phyloP scores from a whole-genome alignment of 2,888 invertebrate genomes.

The Heteropelma amictum region DNA sequence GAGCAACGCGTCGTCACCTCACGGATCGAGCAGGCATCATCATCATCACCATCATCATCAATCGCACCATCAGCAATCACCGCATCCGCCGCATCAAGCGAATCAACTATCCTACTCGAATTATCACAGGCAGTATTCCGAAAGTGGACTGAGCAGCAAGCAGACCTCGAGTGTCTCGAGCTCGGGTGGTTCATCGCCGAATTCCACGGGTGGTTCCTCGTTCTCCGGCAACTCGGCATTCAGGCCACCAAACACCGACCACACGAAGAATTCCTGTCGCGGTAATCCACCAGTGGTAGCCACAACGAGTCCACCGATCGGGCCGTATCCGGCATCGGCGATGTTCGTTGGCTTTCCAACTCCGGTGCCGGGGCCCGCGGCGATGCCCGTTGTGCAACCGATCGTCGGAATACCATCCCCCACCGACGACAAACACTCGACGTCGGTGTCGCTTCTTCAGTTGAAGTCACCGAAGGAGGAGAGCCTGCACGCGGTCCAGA shows the following conservation, averaged over 20 bases:
- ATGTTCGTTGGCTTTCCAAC: conserved; percentile 87
- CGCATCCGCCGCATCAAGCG: conserved; percentile 60
- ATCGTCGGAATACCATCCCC: conserved; percentile 67
- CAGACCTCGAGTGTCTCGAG: conserved; percentile 79
- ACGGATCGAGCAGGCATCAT: conserved; percentile 64
- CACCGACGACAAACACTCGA: conserved; percentile 78
- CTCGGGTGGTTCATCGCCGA: conserved; percentile 76
- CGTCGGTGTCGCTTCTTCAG: conserved; percentile 77
- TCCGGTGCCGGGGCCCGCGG: conserved; percentile 70
- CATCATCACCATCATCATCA: conserved; percentile 58
- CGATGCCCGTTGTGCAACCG: conserved; percentile 72
- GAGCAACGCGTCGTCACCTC: conserved; percentile 63
- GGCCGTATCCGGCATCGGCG: conserved; percentile 85
- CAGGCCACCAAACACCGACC: conserved; percentile 85
- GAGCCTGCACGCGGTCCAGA: conserved; percentile 59
- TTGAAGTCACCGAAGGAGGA: conserved; percentile 78
- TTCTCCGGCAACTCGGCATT: conserved; percentile 89
- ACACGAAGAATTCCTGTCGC: conserved; percentile 79
- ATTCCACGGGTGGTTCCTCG: conserved; percentile 73
- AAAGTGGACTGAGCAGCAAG: conserved; percentile 79
- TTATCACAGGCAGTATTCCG: conserved; percentile 79
- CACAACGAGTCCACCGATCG: conserved; percentile 77
- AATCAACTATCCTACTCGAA: conserved; percentile 75
- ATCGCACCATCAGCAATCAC: conserved; percentile 55
- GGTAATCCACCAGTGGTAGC: conserved; percentile 69